Conservation (phyloP, 2,888 invertebrate species). For the Pristionchus mayeri region DNA sequence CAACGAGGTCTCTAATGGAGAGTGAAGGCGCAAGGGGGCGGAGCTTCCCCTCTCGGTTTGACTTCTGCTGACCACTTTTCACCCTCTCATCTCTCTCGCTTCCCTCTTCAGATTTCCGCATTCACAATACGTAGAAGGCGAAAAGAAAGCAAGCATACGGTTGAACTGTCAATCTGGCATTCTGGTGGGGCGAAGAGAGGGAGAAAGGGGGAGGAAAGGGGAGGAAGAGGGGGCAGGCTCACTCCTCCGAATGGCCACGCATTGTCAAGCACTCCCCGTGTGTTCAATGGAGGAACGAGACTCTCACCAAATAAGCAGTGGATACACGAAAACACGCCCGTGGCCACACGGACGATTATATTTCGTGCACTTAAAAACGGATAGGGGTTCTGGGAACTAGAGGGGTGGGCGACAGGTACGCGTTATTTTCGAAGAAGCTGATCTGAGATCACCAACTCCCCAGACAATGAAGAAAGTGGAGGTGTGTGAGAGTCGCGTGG, state of each 20-base stretch:
- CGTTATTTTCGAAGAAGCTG: not conserved
- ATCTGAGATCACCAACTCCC: not conserved
- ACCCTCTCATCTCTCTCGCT: not conserved
- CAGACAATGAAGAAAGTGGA: not conserved
- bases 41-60: not conserved
- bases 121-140: not conserved
- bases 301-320: no score
- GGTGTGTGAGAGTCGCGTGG: not conserved
- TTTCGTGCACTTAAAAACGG: no score
- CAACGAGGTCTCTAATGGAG: constrained; percentile 21
- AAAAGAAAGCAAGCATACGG: not conserved
- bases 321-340: not conserved
- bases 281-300: constrained; percentile 7
- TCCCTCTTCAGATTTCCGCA: not conserved
- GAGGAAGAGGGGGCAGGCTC: not conserved
- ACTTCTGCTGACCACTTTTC: constrained; percentile 38
- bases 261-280: not conserved
- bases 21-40: constrained; percentile 23
- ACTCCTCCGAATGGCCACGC: constrained; percentile 2
- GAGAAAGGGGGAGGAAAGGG: not conserved
- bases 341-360: no score
- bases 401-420: no score
- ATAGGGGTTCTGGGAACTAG: no score
- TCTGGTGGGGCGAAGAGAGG: not conserved
- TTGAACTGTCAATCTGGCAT: not conserved